Base-by-base conservation (phyloP, 2,113 vertebrate genomes). In the Corythoichthys haematopterus region DNA sequence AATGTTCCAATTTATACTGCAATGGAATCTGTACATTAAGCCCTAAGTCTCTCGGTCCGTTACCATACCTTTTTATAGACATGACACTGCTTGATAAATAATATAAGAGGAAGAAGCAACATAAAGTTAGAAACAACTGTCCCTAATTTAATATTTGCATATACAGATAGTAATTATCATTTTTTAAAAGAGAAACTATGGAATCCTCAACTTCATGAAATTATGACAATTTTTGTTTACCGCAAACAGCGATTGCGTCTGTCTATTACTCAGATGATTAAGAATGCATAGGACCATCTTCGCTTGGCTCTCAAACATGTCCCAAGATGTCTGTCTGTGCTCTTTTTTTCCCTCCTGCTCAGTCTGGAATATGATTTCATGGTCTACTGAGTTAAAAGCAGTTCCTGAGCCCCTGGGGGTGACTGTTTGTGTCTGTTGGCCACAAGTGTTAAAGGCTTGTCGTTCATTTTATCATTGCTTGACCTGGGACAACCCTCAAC, bases 381-480 rank as follows among this genome's bases (percentile, higher is more conserved):
- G 82, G 80, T 89, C 84, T 82, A 12, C 73, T 84, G 87, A 81
- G 81, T 86, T 82, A 82, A 84, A 80, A 86, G 81, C 81, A 79
- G 76, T 48, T 55, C 56, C 16, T 47, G 63, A 79, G 72, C 80
- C 78, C 76, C 76, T 28, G 20, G 35, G 78, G 78, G 76, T 55
- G 79, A 77, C 73, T 76, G 77, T 84, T 84, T 81, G 72, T 77
- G 74, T 79, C 83, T 83, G 77, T 80, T 63, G 65, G 74, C 73
- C 70, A 79, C 68, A 76, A 85, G 72, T 83, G 63, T 75, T 67
- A 46, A 53, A 77, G 68, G 56, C 70, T 40, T 2, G 20, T 46
- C 6, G 33, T 65, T 81, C 76, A 74, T 82, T 86, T 85, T 79
- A 89, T 84, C 80, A 81, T 65, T 72, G 80, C 83, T 84, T 85